Evolutionary conservation across 2,888 invertebrate species (phyloP).

Genomic region (Polymixis lichenea): DNA sequence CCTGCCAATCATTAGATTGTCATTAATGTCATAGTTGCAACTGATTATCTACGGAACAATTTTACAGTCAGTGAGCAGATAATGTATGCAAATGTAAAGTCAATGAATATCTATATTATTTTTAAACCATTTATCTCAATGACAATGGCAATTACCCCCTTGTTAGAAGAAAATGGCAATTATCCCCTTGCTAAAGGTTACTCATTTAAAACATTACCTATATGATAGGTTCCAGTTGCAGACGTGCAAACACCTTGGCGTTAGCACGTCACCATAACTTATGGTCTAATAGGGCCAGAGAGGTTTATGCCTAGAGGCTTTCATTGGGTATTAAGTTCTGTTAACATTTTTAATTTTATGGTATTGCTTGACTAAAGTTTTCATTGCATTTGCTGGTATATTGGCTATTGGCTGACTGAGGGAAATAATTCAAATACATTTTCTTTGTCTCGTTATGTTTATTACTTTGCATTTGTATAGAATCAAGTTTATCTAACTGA

Average conservation of each 20-base stretch:
- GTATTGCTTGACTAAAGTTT: no score
- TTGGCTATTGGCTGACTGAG: no score
- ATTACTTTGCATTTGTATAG: no score
- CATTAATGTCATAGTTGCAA: conserved; percentile 9
- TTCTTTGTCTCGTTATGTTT: no score
- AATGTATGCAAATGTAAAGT: background rate
- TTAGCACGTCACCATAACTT: no score
- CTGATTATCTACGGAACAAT: conserved; percentile 14
- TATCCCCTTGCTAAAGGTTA: background rate
- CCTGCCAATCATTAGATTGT: conserved; percentile 5
- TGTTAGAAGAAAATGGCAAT: background rate
- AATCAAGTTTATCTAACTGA: no score
- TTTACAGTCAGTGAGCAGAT: conserved; percentile 13
- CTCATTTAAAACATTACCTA: background rate
- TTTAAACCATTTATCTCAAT: background rate
- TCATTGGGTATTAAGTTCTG: no score
- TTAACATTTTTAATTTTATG: no score
- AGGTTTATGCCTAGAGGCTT: no score
- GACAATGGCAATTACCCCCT: background rate
- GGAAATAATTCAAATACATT: no score
- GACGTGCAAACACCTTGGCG: background rate
- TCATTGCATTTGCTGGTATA: no score
- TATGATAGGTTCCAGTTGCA: background rate
- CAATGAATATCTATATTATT: background rate
- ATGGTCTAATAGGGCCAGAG: no score